These are phyloP conservation scores for Crotalus helleri DNA, from an alignment of 2,113 vertebrate species.

Conservation along the genomic window DNA sequence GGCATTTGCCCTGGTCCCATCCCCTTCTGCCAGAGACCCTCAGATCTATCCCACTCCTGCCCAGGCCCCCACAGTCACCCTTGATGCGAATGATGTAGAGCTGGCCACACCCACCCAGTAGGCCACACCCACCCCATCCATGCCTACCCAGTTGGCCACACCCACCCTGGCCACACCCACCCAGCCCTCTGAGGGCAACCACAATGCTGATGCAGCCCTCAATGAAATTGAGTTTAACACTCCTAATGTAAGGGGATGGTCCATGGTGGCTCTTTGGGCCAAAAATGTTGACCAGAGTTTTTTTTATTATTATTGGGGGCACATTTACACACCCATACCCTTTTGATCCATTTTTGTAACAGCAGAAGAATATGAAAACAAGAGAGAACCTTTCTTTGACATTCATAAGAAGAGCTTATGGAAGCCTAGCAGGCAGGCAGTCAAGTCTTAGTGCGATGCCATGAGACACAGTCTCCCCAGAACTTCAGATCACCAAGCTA, in stretches of 20 bases:
- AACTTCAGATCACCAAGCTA: background rate
- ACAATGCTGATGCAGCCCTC: too few species aligned
- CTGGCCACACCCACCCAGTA: too few species aligned
- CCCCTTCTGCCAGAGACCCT: too few species aligned
- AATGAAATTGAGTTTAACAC: too few species aligned
- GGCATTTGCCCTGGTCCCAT: too few species aligned
- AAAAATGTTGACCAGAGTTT: background rate
- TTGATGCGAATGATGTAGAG: too few species aligned
- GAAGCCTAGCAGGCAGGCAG: background rate
- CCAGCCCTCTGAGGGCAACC: too few species aligned
- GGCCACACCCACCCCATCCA: too few species aligned
- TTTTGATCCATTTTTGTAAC: background rate
- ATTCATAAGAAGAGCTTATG: background rate
- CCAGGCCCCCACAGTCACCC: too few species aligned
- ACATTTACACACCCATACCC: background rate
- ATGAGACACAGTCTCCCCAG: background rate
- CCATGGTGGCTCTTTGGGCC: background rate
- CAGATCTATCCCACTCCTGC: too few species aligned
- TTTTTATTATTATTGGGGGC: background rate
- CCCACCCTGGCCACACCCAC: too few species aligned
- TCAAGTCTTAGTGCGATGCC: background rate
- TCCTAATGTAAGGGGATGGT: background rate
- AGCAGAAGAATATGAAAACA: background rate
- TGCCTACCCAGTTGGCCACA: too few species aligned
- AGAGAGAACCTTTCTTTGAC: background rate